phyloP scores from a whole-genome alignment of 2,113 vertebrate species.

The Python bivittatus region DNA sequence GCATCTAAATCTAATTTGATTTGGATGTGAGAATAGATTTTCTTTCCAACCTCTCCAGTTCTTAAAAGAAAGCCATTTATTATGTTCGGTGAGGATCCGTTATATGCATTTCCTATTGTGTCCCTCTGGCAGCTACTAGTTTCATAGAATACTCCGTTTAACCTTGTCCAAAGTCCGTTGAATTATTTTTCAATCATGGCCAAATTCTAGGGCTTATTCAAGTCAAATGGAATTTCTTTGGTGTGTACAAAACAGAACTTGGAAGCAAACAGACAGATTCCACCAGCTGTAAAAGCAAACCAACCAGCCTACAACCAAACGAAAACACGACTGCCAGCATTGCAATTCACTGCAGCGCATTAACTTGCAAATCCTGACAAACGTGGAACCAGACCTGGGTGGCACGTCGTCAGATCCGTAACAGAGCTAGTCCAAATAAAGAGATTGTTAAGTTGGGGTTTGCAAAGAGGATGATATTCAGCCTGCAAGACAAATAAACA shows the following conservation, averaged over 20 bases:
- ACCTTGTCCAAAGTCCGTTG: neutral
- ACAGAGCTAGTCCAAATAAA: neutral
- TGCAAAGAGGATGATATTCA: neutral
- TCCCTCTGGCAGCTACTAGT: neutral
- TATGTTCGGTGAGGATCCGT: constrained; percentile 4
- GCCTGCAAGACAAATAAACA: neutral
- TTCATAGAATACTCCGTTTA: constrained; percentile 13
- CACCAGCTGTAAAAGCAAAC: neutral
- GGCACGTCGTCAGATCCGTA: neutral
- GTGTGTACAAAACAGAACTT: neutral
- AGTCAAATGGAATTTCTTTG: neutral
- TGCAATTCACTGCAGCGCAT: too few relatives aligned
- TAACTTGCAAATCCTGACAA: neutral
- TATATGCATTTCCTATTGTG: constrained; percentile 22
- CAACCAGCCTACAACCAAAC: neutral
- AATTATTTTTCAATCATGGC: neutral
- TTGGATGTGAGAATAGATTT: constrained; percentile 13
- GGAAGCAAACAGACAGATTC: neutral
- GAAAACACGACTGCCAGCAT: neutral
- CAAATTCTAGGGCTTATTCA: neutral
- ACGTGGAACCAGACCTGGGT: neutral
- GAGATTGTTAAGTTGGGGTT: neutral
- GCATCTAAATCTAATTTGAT: constrained; percentile 31
- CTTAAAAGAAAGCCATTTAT: constrained; percentile 9
- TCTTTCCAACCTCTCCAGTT: neutral